Base-by-base conservation (phyloP, 2,797 vertebrate genomes). In the Tamandua tetradactyla region DNA sequence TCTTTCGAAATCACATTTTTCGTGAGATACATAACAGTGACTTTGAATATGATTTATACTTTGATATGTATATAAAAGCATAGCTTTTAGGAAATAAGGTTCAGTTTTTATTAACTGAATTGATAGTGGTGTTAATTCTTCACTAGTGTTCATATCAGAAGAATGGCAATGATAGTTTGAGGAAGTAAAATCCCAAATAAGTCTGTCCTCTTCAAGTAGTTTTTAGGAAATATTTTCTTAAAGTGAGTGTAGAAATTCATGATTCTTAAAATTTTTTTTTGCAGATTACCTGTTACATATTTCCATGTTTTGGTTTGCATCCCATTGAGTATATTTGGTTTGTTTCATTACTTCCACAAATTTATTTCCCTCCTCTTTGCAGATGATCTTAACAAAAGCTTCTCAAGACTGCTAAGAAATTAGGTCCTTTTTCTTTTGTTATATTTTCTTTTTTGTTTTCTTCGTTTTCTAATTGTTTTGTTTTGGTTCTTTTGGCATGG, bases 1-100 rank as follows among this genome's bases (percentile, higher is more conserved):
- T 91, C 8, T 80, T 81, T 85, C n/a, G 74, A 92, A 84, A 47
- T 87, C n/a, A 23, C 6, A 40, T 81, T 91, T 93, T 92, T 83
- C 86, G 12, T 61, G 79, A 87, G 66, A 49, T 18, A 86, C 12
- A 42, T 80, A 7, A 61, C 64, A 94, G 44, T 93, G 47, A 83
- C 30, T 37, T 66, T 92, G 71, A 87, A 75, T 74, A 15, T 93
- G 14, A 42, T 80, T 68, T 86, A 30, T 83, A n/a, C 18, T 90
- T 87, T 27, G 49, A 42, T 75, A 6, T 49, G 1, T 78, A 55
- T 1, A 20, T 47, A 47, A 25, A 86, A 87, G 10, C 57, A 30
- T 22, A 85, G 4, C 11, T 78, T 92, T 84, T 80, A 66, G 35
- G 5, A 22, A 7, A 18, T 84, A 79, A 83, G 5, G 52, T 52